Conservation (phyloP, 2,888 invertebrate genomes). For the Cotesia congregata region DNA sequence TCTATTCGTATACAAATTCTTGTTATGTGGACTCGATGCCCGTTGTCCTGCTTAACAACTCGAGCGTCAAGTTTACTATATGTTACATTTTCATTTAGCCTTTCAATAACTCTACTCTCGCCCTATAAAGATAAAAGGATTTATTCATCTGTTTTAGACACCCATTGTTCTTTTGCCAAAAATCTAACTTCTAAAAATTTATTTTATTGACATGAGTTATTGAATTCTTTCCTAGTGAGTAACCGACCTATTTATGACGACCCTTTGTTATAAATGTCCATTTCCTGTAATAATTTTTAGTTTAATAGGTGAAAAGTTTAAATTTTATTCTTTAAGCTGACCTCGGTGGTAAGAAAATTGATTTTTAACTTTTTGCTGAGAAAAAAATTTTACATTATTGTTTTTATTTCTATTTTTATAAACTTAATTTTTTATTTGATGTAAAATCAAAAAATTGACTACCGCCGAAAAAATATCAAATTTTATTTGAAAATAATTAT, state of each 20-base stretch:
- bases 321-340: neutral
- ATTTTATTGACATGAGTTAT: neutral
- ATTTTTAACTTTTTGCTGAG: too few relatives aligned
- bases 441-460: too few relatives aligned
- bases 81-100: neutral
- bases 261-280: neutral
- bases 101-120: constrained; percentile 1
- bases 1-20: neutral
- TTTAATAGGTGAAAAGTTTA: neutral
- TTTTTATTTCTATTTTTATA: too few relatives aligned
- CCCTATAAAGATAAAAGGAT: constrained; percentile 3
- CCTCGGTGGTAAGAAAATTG: neutral
- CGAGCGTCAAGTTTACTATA: neutral
- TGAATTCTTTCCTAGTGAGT: neutral
- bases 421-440: too few relatives aligned
- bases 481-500: too few relatives aligned
- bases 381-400: too few relatives aligned
- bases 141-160: neutral
- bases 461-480: too few relatives aligned
- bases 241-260: constrained; percentile 4
- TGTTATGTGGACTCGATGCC: neutral
- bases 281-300: neutral
- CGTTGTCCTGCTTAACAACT: constrained; percentile 6
- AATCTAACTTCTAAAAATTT: neutral
- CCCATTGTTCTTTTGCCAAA: neutral